Base-by-base conservation (phyloP, 2,888 invertebrate species). In the Eupithecia abbreviata region DNA sequence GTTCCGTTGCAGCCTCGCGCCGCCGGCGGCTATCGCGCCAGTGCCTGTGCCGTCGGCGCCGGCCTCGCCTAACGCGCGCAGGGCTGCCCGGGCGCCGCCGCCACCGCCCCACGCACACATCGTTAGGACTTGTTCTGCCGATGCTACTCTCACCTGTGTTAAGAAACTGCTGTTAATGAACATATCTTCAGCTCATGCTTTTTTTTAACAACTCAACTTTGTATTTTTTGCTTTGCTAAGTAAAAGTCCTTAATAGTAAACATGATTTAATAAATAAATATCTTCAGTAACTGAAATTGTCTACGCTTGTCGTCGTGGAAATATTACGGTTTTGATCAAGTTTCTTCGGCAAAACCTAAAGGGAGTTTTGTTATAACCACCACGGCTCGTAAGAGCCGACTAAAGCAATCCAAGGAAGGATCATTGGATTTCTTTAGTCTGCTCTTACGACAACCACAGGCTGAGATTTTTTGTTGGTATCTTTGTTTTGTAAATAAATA, bases 61-160 rank as follows among this genome's bases (percentile, higher is more conserved):
- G 77, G 90, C 90, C 74, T 92, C 89, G 74, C 92, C 90, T 77
- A 93, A 86, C 79, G 91, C 92, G 13, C 82, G 81, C 71, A 94
- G 90, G 67, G 92, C 93, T 0, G 87, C 85, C 67, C 92, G 91
- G 69, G 95, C 94, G 18, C 93, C 92, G 9, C 90, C 93, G 78
- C 95, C 96, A 81, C 96, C 97, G 86, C 97, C 97, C 95, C 97
- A 97, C 58, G 97, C 98, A 81, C 98, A 97, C 93, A 98, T 97
- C 79, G 97, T 95, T 81, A 97, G 96, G 89, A 98, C 96, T 91
- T 98, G 98, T 89, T 98, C 98, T 7, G 97, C 97, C 75, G 98
- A 98, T 68, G 97, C 96, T 75, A 97, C 96, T 80, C 98, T 96
- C 77, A 98, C 96, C 88, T 97, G 90, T 13, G 7, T n/a, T 12